phyloP scores from a whole-genome alignment of 2,888 invertebrate species.

The Ectemnius continuus region DNA sequence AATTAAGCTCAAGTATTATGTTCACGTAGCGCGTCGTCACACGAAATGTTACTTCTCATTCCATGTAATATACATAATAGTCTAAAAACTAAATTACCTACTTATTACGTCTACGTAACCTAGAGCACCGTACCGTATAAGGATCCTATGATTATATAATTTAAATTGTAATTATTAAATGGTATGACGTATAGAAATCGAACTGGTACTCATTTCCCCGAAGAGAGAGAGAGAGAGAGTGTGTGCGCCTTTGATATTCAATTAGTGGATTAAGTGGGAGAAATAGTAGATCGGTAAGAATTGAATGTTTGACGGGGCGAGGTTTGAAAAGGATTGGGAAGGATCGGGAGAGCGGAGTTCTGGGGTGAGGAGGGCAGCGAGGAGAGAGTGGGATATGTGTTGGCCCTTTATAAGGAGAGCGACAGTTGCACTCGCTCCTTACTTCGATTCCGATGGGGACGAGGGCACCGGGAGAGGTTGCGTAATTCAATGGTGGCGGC shows the following conservation, averaged over 20 bases:
- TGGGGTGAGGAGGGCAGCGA: too few relatives aligned
- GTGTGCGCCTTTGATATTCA: background rate
- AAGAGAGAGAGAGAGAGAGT: too few relatives aligned
- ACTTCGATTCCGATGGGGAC: background rate
- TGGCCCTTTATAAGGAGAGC: too few relatives aligned
- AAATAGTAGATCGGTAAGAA: too few relatives aligned
- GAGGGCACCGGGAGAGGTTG: slow-evolving; percentile 24
- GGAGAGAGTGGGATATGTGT: too few relatives aligned
- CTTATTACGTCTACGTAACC: slow-evolving; percentile 77
- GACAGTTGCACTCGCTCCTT: too few relatives aligned
- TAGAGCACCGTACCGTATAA: slow-evolving; percentile 77
- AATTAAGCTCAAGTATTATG: slow-evolving; percentile 77
- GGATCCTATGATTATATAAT: slow-evolving; percentile 77
- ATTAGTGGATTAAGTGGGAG: too few relatives aligned
- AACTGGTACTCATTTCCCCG: slow-evolving; percentile 4
- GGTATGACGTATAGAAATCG: slow-evolving; percentile 74
- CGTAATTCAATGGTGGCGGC: slow-evolving; percentile 16
- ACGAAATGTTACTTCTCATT: slow-evolving; percentile 75
- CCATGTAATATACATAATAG: slow-evolving; percentile 78
- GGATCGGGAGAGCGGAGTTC: too few relatives aligned
- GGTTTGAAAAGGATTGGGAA: too few relatives aligned
- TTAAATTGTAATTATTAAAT: slow-evolving; percentile 78
- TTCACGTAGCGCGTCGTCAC: slow-evolving; percentile 74
- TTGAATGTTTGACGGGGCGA: too few relatives aligned
- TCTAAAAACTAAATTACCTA: slow-evolving; percentile 75